These are phyloP conservation scores for Rhopalosiphum maidis DNA, from an alignment of 1,140 invertebrate species.

Conservation along the genomic window DNA sequence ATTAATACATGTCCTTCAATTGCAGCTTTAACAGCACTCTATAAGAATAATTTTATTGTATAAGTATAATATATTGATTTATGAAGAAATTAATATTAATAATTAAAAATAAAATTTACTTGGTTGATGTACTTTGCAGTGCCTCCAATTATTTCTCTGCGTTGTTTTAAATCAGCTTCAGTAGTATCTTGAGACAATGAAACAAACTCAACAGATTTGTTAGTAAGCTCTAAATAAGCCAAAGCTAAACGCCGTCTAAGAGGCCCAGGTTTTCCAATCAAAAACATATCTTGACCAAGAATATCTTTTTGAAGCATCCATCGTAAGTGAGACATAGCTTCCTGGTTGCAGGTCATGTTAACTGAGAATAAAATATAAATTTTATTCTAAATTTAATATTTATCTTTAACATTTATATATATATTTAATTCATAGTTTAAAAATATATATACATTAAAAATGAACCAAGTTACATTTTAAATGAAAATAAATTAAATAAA, in stretches of 20 bases:
- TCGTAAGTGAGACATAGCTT: constrained; percentile 79
- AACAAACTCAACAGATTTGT: constrained; percentile 91
- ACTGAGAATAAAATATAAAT: constrained; percentile 64
- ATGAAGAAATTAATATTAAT: background rate
- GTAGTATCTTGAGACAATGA: constrained; percentile 94
- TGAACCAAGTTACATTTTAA: background rate
- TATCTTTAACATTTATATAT: background rate
- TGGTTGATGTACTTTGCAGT: constrained; percentile 94
- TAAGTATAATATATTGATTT: background rate
- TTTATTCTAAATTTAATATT: background rate
- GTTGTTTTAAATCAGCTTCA: constrained; percentile 94
- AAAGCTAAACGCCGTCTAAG: constrained; percentile 80
- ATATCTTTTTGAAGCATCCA: constrained; percentile 96
- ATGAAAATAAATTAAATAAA: constrained; percentile 58
- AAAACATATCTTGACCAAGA: constrained; percentile 93
- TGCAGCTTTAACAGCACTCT: constrained; percentile 91
- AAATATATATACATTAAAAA: background rate
- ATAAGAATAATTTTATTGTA: constrained; percentile 10
- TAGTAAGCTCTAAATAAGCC: constrained; percentile 86
- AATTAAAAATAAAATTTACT: constrained; percentile 64
- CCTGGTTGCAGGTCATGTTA: constrained; percentile 70
- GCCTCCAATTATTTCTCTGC: constrained; percentile 86
- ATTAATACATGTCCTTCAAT: constrained; percentile 86
- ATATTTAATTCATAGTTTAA: background rate
- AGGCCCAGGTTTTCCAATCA: constrained; percentile 89